These are phyloP conservation scores for Bovichtus variegatus DNA, from an alignment of 2,797 vertebrate genomes.

Conservation along the genomic window DNA sequence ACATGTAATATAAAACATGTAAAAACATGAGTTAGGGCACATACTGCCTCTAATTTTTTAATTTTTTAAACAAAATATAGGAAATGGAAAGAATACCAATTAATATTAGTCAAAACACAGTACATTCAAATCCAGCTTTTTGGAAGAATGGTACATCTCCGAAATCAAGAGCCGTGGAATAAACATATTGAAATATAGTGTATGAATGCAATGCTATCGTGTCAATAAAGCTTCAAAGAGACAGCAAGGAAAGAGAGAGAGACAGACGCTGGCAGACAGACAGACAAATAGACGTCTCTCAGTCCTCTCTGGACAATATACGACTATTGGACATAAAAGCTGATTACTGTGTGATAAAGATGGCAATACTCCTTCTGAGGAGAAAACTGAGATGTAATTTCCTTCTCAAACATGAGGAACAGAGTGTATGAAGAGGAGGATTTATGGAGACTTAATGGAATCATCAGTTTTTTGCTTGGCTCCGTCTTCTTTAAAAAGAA, in stretches of 20 bases:
- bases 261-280: conserved; percentile 9
- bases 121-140: too few species aligned
- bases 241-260: conserved; percentile 4
- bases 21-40: too few species aligned
- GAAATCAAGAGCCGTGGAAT: not conserved
- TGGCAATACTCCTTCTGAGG: conserved; percentile 41
- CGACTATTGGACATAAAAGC: conserved; percentile 33
- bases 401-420: conserved; percentile 31
- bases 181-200: not conserved
- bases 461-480: conserved; percentile 31
- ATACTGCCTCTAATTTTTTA: too few species aligned
- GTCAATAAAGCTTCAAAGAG: conserved; percentile 14
- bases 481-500: conserved; percentile 47
- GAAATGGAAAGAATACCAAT: not conserved
- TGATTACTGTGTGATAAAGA: conserved; percentile 50
- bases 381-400: conserved; percentile 56
- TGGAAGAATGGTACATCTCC: too few species aligned
- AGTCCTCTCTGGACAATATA: conserved; percentile 24
- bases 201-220: not conserved
- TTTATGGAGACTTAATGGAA: conserved; percentile 58
- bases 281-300: conserved; percentile 18
- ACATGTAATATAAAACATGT: too few species aligned
- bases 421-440: conserved; percentile 21
- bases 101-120: not conserved
- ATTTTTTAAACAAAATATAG: too few species aligned